These are phyloP conservation scores for Hypotaenidia okinawae DNA, from an alignment of 2,797 vertebrate species.

Conservation along the genomic window DNA sequence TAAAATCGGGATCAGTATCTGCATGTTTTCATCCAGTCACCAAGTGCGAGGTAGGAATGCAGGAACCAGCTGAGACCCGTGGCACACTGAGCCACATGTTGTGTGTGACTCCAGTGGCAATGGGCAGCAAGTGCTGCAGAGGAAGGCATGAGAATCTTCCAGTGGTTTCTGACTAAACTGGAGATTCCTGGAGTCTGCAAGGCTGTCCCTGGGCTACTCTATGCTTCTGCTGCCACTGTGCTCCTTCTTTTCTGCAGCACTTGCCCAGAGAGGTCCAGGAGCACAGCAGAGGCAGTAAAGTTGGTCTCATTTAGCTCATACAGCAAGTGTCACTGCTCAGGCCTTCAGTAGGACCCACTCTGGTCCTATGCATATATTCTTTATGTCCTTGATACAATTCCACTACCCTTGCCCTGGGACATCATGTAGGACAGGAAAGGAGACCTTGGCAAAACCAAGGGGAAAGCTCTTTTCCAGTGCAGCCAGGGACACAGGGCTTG, in stretches of 20 bases:
- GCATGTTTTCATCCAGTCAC: background rate
- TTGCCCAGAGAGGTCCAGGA: background rate
- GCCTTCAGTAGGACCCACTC: background rate
- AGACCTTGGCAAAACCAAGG: background rate
- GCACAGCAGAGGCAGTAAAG: background rate
- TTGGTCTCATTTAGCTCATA: background rate
- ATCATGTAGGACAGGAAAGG: background rate
- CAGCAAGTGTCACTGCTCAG: background rate
- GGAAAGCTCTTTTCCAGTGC: background rate
- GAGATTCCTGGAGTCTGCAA: background rate
- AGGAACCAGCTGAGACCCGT: background rate
- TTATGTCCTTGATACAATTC: background rate
- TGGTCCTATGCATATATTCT: background rate
- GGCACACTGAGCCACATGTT: background rate
- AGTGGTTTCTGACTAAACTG: background rate
- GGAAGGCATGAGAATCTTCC: background rate
- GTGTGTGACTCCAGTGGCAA: background rate
- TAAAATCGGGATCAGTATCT: background rate
- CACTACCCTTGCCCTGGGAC: background rate
- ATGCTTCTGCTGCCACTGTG: background rate
- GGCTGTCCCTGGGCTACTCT: background rate
- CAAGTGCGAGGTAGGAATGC: background rate
- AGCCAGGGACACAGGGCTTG: background rate
- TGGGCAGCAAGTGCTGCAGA: rapidly evolving
- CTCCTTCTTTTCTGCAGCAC: background rate